phyloP scores from a whole-genome alignment of 1,140 invertebrate genomes.

The Drosophila ficusphila region DNA sequence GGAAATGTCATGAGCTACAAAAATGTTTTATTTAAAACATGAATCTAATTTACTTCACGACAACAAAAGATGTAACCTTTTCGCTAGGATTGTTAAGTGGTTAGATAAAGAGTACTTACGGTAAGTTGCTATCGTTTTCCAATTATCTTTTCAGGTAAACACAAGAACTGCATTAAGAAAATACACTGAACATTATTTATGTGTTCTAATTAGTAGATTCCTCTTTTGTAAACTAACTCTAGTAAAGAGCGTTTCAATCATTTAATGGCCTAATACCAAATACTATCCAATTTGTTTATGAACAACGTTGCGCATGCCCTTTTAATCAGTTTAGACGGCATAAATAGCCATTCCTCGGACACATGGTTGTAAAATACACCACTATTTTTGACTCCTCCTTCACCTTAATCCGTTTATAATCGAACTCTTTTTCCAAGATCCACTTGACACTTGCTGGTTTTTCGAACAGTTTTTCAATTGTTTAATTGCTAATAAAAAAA shows the following conservation, averaged over 20 bases:
- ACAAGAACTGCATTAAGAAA: not conserved
- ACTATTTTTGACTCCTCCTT: not conserved
- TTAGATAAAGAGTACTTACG: not conserved
- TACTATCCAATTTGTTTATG: too few species aligned
- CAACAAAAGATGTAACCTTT: not conserved
- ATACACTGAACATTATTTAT: not conserved
- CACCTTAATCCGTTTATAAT: not conserved
- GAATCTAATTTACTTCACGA: too few species aligned
- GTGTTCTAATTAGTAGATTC: not conserved
- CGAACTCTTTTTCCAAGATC: conserved; percentile 2
- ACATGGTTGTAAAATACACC: not conserved
- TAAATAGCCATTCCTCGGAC: too few species aligned
- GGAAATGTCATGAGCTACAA: too few species aligned
- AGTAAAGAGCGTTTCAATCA: not conserved
- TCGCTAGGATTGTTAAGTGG: not conserved
- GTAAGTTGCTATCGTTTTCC: not conserved
- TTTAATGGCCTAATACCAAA: not conserved
- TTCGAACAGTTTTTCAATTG: conserved; percentile 48
- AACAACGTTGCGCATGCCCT: too few species aligned
- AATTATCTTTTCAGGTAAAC: not conserved
- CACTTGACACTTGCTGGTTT: not conserved
- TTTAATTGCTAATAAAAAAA: conserved; percentile 70
- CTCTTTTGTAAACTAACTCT: too few species aligned
- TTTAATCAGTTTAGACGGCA: too few species aligned
- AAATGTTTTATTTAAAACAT: too few species aligned